Evolutionary conservation across 2,888 invertebrate genomes (phyloP), one percentile per base, ranked within the genome.

Genomic region (Osmoderma eremita): DNA sequence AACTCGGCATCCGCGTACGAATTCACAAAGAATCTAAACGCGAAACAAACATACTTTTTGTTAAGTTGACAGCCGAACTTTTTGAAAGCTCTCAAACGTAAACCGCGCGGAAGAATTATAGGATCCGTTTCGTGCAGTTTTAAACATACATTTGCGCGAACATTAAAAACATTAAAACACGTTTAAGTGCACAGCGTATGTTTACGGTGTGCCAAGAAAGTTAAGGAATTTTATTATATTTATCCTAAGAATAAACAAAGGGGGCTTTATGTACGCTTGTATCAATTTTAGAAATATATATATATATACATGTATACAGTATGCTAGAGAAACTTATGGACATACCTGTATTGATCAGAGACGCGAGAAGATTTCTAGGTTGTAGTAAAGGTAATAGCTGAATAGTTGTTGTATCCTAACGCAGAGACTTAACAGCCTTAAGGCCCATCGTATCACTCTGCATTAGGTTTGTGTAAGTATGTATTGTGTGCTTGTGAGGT

Each of bases 101-200:
- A 17, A 48, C 15, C 18, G 17, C 18, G 12, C 20, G 12, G 18
- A 48, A n/a, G 48, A n/a, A 48, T 48, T 18, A 42, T 42, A 42
- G 3, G 18, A 48, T 17, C 20, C 15, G 18, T 48, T 48, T 48
- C 17, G 12, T 20, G 12, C 20, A 4, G 48, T 48, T 48, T 48
- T 48, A 48, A 20, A 48, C 20, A 20, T 18, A 12, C 12, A 48
- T n/a, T n/a, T n/a, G 18, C 48, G n/a, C 6, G 48, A 17, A 48
- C 48, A 48, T 48, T 48, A 48, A 48, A 48, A 17, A 48, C 48
- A 48, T 48, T 48, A 48, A 48, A 48, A 48, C 48, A 12, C 2
- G 17, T 20, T 45, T 48, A 48, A 48, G 48, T 48, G 48, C 48
- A 48, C 20, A 12, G 18, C 18, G 20, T 18, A 48, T 48, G 18